Conservation (phyloP, 2,888 invertebrate genomes). For the Nezara viridula region DNA sequence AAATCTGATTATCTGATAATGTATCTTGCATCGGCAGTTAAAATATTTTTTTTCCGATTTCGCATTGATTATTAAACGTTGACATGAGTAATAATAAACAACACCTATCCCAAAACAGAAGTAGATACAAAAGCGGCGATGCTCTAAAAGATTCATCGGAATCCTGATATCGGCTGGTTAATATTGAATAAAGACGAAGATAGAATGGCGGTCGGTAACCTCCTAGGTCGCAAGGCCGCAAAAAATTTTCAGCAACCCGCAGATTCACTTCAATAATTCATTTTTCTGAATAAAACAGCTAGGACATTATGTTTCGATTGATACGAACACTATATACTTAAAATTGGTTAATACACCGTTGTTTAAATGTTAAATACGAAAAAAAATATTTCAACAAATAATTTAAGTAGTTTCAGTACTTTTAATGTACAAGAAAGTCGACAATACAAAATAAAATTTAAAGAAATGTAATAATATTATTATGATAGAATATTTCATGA, state of each 20-base stretch:
- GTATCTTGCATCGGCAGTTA: no score
- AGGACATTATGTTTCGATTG: background rate
- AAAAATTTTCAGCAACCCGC: background rate
- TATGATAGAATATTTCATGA: no score
- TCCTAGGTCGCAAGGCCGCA: background rate
- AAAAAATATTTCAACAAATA: no score
- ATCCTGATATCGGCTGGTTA: background rate
- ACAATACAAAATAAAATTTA: no score
- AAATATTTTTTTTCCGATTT: background rate
- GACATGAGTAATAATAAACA: background rate
- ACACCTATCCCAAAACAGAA: background rate
- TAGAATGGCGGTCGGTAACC: slow-evolving; percentile 2
- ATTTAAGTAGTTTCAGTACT: no score
- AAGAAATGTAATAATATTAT: no score
- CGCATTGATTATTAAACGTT: background rate
- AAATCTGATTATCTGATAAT: no score
- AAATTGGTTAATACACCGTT: background rate
- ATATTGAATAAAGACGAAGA: slow-evolving; percentile 33
- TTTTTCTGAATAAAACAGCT: background rate
- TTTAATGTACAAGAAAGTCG: no score
- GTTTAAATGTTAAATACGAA: no score
- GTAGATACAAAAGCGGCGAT: background rate
- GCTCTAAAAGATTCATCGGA: background rate
- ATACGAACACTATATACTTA: background rate
- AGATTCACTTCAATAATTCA: background rate